Evolutionary conservation across 1,140 invertebrate genomes (phyloP), one percentile per base, ranked within the genome.

Genomic region (Tenebrio molitor): DNA sequence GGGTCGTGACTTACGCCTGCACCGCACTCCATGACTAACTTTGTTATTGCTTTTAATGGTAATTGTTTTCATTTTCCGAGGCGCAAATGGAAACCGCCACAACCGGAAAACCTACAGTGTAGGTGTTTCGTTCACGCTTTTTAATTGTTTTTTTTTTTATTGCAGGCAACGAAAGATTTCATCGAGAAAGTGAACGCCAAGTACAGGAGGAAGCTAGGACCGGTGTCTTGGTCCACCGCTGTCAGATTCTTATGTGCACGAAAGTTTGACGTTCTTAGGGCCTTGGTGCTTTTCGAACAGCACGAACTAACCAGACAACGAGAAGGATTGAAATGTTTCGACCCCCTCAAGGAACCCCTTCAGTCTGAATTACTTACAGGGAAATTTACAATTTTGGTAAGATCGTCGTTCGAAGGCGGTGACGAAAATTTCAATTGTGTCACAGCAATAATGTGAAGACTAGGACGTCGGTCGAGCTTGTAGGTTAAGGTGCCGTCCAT

Each of bases 351-450:
- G 76, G 92, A 96, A 78, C 93, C 94, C 4, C 86, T 99, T 10
- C 89, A 91, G 75, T 90, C 89, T 14, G 97, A 99, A 86, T 84
- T 99, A 63, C 87, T 90, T 76, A 97, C 95, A 68, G 95, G 94
- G 81, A 99, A 99, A 88, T 98, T 99, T 84, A 98, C 97, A 63
- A 92, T 98, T 82, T 86, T 99, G 90, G 96, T 98, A 86, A 89
- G 90, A n/a, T 3, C 2, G 36, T 86, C 34, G 39, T 63, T 23
- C 10, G 3, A 50, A 1, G 6, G 46, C 21, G 14, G 15, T 46
- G 69, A n/a, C n/a, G n/a, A n/a, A n/a, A n/a, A n/a, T n/a, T n/a
- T n/a, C n/a, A n/a, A n/a, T n/a, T n/a, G n/a, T n/a, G n/a, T n/a
- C n/a, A n/a, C n/a, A n/a, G n/a, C n/a, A n/a, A n/a, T n/a, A n/a